These are phyloP conservation scores for Lagocephalus sceleratus DNA, from an alignment of 2,797 vertebrate genomes.

Conservation along the genomic window DNA sequence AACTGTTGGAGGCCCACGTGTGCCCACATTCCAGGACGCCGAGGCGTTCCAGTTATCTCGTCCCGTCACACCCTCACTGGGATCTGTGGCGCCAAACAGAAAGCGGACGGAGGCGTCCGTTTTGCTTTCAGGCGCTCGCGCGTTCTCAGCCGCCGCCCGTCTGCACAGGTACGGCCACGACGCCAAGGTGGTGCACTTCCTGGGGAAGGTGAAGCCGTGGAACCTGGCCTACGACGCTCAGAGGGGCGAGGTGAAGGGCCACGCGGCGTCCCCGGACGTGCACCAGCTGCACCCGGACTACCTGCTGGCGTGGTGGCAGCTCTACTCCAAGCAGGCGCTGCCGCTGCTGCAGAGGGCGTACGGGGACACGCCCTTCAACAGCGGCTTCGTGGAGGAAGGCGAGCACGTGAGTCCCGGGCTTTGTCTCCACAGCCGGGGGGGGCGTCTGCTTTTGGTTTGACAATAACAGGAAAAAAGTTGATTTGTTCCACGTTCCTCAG, in stretches of 20 bases:
- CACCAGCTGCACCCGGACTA: conserved; percentile 82
- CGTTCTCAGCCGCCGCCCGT: background rate
- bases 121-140: background rate
- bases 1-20: too few relatives aligned
- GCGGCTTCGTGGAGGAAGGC: conserved; percentile 67
- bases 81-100: too few relatives aligned
- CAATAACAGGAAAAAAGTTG: background rate
- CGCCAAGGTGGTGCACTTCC: conserved; percentile 95
- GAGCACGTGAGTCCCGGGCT: conserved; percentile 20
- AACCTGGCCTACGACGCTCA: conserved; percentile 83
- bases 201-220: conserved; percentile 92
- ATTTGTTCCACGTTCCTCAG: conserved; percentile 16
- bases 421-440: too few relatives aligned
- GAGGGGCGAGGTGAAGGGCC: conserved; percentile 80
- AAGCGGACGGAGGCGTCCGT: background rate
- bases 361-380: conserved; percentile 70
- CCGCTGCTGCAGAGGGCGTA: conserved; percentile 80
- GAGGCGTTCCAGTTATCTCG: too few relatives aligned
- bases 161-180: conserved; percentile 84
- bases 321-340: conserved; percentile 75
- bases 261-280: conserved; percentile 62
- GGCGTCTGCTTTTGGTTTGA: background rate
- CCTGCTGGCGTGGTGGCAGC: conserved; percentile 89
- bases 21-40: too few relatives aligned
- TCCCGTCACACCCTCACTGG: too few relatives aligned